phyloP scores from a whole-genome alignment of 2,888 invertebrate species.

The Actias luna region DNA sequence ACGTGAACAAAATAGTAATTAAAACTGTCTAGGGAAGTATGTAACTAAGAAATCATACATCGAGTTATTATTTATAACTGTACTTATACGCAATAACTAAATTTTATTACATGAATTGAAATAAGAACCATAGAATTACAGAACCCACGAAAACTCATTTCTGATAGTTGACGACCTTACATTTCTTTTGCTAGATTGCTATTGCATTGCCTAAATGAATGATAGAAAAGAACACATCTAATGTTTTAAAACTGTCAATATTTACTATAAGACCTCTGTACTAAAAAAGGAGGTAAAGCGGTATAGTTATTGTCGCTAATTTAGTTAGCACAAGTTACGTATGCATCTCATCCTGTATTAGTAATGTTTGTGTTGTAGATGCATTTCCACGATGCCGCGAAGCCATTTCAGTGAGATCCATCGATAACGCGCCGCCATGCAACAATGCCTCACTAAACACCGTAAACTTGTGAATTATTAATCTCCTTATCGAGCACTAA shows the following conservation, averaged over 20 bases:
- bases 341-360: constrained; percentile 25
- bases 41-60: too few species aligned
- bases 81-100: too few species aligned
- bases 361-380: constrained; percentile 35
- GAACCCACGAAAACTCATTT: too few species aligned
- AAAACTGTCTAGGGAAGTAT: too few species aligned
- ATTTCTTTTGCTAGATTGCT: background rate
- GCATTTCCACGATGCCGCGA: constrained; percentile 61
- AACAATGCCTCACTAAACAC: constrained; percentile 73
- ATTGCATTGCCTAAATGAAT: background rate
- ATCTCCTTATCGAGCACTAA: constrained; percentile 71
- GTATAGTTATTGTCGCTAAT: background rate
- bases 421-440: constrained; percentile 69
- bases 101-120: too few species aligned
- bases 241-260: background rate
- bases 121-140: too few species aligned
- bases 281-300: background rate
- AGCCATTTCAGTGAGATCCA: constrained; percentile 64
- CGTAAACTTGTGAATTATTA: constrained; percentile 81
- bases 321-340: background rate
- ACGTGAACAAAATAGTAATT: too few species aligned
- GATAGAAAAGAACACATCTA: background rate
- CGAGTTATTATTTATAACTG: too few species aligned
- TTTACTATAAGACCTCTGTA: background rate
- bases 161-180: too few species aligned